phyloP scores from a whole-genome alignment of 2,113 vertebrate species.

The Sphaerodactylus townsendi region DNA sequence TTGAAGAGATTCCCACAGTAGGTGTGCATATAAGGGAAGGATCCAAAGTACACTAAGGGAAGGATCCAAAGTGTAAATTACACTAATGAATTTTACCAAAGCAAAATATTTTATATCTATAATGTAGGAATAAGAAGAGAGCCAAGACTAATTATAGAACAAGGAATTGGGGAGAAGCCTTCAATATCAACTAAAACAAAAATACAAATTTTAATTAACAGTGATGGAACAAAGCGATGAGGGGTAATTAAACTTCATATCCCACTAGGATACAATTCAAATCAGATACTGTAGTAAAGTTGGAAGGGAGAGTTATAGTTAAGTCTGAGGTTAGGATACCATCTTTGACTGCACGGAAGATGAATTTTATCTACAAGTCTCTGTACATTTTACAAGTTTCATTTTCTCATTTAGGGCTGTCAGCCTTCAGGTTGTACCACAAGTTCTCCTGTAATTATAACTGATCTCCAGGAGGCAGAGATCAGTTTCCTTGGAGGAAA shows the following conservation, averaged over 20 bases:
- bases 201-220: slow-evolving; percentile 30
- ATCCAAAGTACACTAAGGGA: too few species aligned
- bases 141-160: slow-evolving; percentile 7
- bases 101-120: slow-evolving; percentile 5
- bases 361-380: neutral
- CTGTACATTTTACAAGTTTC: neutral
- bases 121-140: slow-evolving; percentile 18
- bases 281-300: neutral
- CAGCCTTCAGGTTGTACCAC: too few species aligned
- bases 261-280: slow-evolving; percentile 21
- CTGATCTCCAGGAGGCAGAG: too few species aligned
- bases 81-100: slow-evolving; percentile 15
- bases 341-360: slow-evolving; percentile 37
- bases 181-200: slow-evolving; percentile 26
- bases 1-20: neutral
- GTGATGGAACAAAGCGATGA: neutral
- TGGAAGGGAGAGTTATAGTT: neutral
- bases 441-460: too few species aligned
- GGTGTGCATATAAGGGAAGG: neutral
- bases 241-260: slow-evolving; percentile 21
- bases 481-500: too few species aligned
- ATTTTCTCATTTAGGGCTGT: neutral
- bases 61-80: slow-evolving; percentile 14
- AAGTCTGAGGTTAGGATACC: slow-evolving; percentile 27
- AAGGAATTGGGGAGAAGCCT: neutral